These are phyloP conservation scores for Cossypha dichroa DNA, from an alignment of 2,797 vertebrate species.

Conservation along the genomic window DNA sequence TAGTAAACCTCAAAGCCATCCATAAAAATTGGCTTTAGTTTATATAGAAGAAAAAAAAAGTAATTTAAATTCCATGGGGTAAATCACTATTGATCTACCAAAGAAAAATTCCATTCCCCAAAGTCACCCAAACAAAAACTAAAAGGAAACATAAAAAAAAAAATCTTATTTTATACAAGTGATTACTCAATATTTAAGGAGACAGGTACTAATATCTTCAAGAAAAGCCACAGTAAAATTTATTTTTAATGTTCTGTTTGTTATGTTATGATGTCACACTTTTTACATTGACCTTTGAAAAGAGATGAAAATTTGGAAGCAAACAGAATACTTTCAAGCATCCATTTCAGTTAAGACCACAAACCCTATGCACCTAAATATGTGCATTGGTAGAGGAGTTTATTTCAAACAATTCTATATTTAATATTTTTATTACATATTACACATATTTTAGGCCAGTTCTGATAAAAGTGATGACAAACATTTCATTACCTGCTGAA, in stretches of 20 bases:
- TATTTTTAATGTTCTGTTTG: background rate
- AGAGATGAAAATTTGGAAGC: background rate
- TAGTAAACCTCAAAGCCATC: background rate
- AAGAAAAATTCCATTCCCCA: background rate
- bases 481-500: slow-evolving; percentile 76
- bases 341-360: background rate
- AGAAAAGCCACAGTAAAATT: background rate
- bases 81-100: background rate
- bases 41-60: background rate
- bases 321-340: background rate
- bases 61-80: background rate
- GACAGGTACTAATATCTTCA: background rate
- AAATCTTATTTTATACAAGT: background rate
- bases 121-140: background rate
- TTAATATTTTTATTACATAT: background rate
- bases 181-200: background rate
- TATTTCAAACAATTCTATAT: background rate
- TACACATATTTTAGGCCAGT: background rate
- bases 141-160: background rate
- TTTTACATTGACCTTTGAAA: background rate
- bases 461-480: background rate
- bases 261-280: background rate
- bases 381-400: background rate
- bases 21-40: background rate
- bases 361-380: background rate